Base-by-base conservation (phyloP, 2,113 vertebrate species). In the Aspidoscelis tigris region DNA sequence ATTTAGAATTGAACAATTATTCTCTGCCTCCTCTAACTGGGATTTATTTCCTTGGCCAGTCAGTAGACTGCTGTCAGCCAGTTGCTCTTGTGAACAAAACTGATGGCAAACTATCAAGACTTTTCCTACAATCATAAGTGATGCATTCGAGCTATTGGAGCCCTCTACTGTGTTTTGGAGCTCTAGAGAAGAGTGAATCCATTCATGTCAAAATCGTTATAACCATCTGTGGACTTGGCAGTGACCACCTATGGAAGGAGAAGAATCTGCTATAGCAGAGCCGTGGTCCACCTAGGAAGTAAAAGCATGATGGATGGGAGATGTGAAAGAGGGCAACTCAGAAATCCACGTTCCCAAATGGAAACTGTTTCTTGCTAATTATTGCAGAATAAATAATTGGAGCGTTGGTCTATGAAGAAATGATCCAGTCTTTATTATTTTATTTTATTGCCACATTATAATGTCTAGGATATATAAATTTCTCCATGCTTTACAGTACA, bases 351-450 rank as follows among this genome's bases (percentile, higher is more conserved):
- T 61, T 76, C n/a, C 76, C 9, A 33, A 84, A 20, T 41, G 9
- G 6, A 88, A 81, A 81, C 61, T 26, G 69, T 4, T 71, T 43
- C 50, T 91, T 5, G 43, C 74, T 78, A 72, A 70, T 21, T 33
- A 66, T 90, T 41, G 44, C 58, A 24, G 69, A 72, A 41, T 81
- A 39, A 8, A 16, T 44, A 81, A 68, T 39, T 24, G 14, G 9
- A 66, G 12, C 20, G 0, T 70, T 74, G n/a, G 39, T 41, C 10
- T n/a, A 20, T 33, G 50, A 78, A 80, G 21, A 41, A 75, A 39
- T 70, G 53, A 11, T n/a, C 22, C 4, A 39, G 74, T 72, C 66
- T 84, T 53, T 71, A 84, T 65, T 65, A 43, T 14, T 2, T 43
- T 58, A 16, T 76, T 10, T 2, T 18, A 10, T 69, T 4, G 47